Evolutionary conservation across 1,140 invertebrate genomes (phyloP).

Genomic region (Meloidogyne floridensis): DNA sequence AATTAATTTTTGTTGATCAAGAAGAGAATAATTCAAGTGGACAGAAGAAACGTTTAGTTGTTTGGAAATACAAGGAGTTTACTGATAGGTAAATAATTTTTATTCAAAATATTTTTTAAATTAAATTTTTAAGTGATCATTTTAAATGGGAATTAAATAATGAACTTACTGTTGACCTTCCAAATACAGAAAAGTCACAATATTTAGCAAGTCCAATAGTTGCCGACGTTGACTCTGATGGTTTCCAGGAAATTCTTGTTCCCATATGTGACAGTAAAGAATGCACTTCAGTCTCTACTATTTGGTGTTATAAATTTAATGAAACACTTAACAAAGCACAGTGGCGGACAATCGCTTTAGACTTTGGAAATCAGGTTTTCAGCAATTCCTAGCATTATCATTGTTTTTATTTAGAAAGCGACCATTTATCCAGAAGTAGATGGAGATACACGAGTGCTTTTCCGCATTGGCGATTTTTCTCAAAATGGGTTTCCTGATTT

Average conservation of each 20-base stretch:
- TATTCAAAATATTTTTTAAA: not conserved
- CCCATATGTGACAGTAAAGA: conserved; percentile 48
- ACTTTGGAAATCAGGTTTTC: not conserved
- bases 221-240: conserved; percentile 57
- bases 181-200: conserved; percentile 35
- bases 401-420: conserved; percentile 19
- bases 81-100: not conserved
- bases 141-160: conserved; percentile 40
- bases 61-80: conserved; percentile 22
- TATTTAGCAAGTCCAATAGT: conserved; percentile 54
- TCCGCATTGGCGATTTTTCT: conserved; percentile 62
- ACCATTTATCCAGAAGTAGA: conserved; percentile 15
- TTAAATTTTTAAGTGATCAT: conserved; percentile 12
- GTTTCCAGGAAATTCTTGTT: conserved; percentile 53
- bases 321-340: not conserved
- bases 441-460: conserved; percentile 47
- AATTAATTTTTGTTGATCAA: conserved; percentile 55
- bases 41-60: conserved; percentile 42
- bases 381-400: not conserved
- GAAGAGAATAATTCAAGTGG: conserved; percentile 35
- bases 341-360: not conserved
- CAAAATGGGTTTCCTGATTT: conserved; percentile 60
- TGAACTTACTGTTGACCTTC: conserved; percentile 31
- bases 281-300: conserved; percentile 29
- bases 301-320: conserved; percentile 33